Evolutionary conservation across 2,888 invertebrate species (phyloP), one percentile per base, ranked within the genome.

Genomic region (Cremastinae sp.): DNA sequence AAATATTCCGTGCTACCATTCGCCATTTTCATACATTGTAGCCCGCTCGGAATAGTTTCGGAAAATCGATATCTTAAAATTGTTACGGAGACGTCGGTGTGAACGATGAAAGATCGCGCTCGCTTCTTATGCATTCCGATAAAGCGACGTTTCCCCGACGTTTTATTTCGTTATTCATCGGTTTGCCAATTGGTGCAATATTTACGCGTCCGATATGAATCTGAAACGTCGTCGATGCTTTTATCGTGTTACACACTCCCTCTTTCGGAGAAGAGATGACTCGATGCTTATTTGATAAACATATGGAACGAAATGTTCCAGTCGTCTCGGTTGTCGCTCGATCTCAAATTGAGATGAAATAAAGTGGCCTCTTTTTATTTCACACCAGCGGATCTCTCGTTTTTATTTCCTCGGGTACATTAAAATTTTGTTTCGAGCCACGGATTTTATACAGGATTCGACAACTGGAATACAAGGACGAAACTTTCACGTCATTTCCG

Each of bases 381-480:
- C 16, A 20, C 35, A 45, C 28, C 35, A 61, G 61, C 53, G 12
- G 43, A 35, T 45, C n/a, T 14, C 35, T 9, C 16, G 2, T 16
- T 20, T 22, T n/a, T 16, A 61, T 68, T 74, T 78, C 61, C 66
- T 74, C 74, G 45, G 68, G 64, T 51, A 37, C 53, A 59, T 43
- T 45, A 53, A 53, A 56, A 73, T 56, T 39, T 14, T 61, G 55
- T 37, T 53, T 37, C 53, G 47, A 39, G 28, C 7, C n/a, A n/a
- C n/a, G n/a, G n/a, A n/a, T n/a, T n/a, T n/a, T n/a, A n/a, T n/a
- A n/a, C n/a, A n/a, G n/a, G n/a, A 43, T 58, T 72, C 68, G 65
- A 74, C 69, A 69, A 69, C 69, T 77, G 65, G 69, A 69, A 64
- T 58, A 68, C 39, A 55, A 68, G 58, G 56, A 28, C 37, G 55